phyloP scores from a whole-genome alignment of 2,888 invertebrate species.

The Amblyjoppa proteus region DNA sequence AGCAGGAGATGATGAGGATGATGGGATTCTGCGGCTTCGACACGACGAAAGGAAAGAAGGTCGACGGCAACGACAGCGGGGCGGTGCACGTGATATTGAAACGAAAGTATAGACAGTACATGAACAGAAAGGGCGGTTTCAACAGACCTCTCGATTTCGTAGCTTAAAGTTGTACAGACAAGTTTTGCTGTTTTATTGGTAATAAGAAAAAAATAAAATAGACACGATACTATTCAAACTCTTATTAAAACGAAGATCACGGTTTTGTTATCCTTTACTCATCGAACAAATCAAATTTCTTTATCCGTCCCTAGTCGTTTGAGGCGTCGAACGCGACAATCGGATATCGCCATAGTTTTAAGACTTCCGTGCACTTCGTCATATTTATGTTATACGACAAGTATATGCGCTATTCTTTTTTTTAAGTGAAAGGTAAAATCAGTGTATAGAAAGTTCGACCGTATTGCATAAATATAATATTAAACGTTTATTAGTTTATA shows the following conservation, averaged over 20 bases:
- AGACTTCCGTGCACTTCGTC: no score
- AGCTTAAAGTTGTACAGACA: slow-evolving; percentile 86
- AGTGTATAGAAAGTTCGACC: no score
- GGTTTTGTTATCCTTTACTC: not conserved
- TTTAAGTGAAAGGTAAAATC: no score
- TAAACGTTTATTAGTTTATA: not conserved
- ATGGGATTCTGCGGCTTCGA: slow-evolving; percentile 99
- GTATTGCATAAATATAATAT: not conserved
- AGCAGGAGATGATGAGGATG: slow-evolving; percentile 96
- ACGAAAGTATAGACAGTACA: slow-evolving; percentile 98
- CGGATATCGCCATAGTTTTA: no score
- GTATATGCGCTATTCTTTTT: no score
- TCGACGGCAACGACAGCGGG: slow-evolving; percentile 97
- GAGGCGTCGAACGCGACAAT: no score
- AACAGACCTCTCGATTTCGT: slow-evolving; percentile 99
- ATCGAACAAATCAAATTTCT: not conserved
- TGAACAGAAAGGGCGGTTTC: slow-evolving; percentile 99
- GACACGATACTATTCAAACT: not conserved
- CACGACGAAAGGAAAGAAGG: slow-evolving; percentile 98
- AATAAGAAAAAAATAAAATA: not conserved
- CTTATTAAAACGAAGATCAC: not conserved
- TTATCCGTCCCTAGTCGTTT: not conserved
- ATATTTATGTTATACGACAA: no score
- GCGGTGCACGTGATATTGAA: slow-evolving; percentile 98
- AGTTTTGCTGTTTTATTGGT: slow-evolving; percentile 26